Evolutionary conservation across 2,113 vertebrate genomes (phyloP).

Genomic region (Mirounga angustirostris): DNA sequence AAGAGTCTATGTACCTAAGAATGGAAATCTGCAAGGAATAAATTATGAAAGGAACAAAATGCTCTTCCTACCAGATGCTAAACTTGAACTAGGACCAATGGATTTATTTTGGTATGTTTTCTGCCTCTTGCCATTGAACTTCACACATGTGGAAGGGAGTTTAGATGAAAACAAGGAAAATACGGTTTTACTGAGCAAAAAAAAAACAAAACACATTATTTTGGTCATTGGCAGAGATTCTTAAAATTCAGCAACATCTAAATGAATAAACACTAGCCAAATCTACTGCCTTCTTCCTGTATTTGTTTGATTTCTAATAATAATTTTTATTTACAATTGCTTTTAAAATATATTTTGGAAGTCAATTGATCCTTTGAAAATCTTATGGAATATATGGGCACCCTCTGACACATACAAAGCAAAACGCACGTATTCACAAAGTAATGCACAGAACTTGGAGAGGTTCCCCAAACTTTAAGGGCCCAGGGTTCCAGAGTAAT

Average conservation of each 20-base stretch:
- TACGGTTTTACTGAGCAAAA: conserved; percentile 39
- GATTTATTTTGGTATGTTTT: conserved; percentile 46
- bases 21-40: conserved; percentile 54
- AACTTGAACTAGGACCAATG: conserved; percentile 60
- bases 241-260: conserved; percentile 52
- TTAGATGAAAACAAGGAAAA: conserved; percentile 26
- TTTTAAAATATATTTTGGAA: conserved; percentile 26
- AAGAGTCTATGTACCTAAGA: neutral
- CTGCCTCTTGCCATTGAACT: conserved; percentile 33
- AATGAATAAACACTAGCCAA: neutral
- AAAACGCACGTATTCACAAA: neutral
- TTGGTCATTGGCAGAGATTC: conserved; percentile 8
- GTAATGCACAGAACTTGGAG: neutral
- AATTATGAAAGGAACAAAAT: conserved; percentile 64
- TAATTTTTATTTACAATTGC: neutral
- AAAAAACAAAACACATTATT: neutral
- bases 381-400: neutral
- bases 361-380: neutral
- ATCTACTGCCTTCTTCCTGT: neutral
- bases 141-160: neutral
- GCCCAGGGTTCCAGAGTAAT: neutral
- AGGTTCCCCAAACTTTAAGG: neutral
- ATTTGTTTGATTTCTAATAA: conserved; percentile 48
- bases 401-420: neutral
- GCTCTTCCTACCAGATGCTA: conserved; percentile 56